Evolutionary conservation across 2,888 invertebrate genomes (phyloP).

Genomic region (Nemoura dubitans): DNA sequence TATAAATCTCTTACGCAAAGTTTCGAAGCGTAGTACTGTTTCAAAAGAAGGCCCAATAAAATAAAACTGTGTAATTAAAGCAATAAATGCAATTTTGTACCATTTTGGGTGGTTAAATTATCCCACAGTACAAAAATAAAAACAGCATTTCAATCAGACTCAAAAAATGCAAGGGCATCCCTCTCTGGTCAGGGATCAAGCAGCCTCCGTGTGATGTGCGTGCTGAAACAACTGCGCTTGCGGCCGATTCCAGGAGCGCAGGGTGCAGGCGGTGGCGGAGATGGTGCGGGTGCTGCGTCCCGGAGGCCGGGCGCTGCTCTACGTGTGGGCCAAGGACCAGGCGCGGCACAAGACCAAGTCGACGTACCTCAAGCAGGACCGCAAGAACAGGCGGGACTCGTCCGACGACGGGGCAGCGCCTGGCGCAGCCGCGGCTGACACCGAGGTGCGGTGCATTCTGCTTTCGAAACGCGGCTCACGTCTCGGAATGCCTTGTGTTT

Average conservation of each 20-base stretch:
- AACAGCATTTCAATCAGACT: too few species aligned
- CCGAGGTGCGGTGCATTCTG: background rate
- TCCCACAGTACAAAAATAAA: too few species aligned
- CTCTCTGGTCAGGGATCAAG: too few species aligned
- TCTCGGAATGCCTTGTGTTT: background rate
- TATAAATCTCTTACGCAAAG: too few species aligned
- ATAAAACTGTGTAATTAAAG: too few species aligned
- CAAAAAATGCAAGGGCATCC: too few species aligned
- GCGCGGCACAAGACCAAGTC: slow-evolving; percentile 71
- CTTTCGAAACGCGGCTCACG: background rate
- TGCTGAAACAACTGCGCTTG: background rate
- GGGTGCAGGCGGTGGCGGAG: slow-evolving; percentile 78
- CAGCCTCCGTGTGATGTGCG: too few species aligned
- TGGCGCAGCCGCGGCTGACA: background rate
- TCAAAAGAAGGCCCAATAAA: too few species aligned
- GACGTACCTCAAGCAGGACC: slow-evolving; percentile 73
- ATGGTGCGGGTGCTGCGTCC: slow-evolving; percentile 77
- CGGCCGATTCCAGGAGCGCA: slow-evolving; percentile 67
- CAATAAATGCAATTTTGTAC: too few species aligned
- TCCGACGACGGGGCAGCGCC: background rate
- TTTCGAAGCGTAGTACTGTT: too few species aligned
- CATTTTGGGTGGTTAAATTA: too few species aligned
- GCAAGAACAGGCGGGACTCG: slow-evolving; percentile 59
- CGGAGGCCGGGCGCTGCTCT: slow-evolving; percentile 83
- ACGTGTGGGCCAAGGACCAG: slow-evolving; percentile 97